Base-by-base conservation (phyloP, 2,888 invertebrate species). In the Chrysomela aeneicollis region DNA sequence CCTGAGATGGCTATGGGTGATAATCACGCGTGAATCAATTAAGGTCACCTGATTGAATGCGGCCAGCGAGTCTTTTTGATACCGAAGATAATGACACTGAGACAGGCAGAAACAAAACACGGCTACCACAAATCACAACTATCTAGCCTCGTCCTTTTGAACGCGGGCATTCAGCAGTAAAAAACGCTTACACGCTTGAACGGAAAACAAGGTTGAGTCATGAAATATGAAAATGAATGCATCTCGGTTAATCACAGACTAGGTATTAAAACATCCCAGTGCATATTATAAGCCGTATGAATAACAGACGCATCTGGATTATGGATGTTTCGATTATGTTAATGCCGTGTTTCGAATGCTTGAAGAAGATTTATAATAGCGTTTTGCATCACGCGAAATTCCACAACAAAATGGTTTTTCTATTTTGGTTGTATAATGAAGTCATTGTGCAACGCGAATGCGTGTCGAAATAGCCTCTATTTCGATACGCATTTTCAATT, bases 291-390 rank as follows among this genome's bases (percentile, higher is more conserved):
- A 42, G 4, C 42, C 15, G 42, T 66, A 71, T 71, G 72, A 73
- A 71, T 73, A 69, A 71, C 63, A 67, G 66, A 67, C 68, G 70
- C 60, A 69, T 42, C 42, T 22, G 42, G 37, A 55, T 37, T 57
- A 63, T 55, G 71, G 70, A 74, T 74, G 74, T 71, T 71, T 69
- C 71, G 72, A 73, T 72, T 74, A 74, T 74, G 74, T 73, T 72
- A 74, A 74, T 73, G 67, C 52, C 58, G 67, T 59, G 68, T 66
- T 72, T 69, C 55, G 63, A 64, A 65, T 60, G 67, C 66, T 59
- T 65, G 72, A 71, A 68, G 64, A 62, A 67, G 71, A 72, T 72
- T 72, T 72, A 72, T 69, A 12, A 17, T 15, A 18, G 12, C 50
- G 42, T 49, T 59, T 65, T 63, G 64, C 63, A n/a, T n/a, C n/a